These are phyloP conservation scores for Dendrolimus pini DNA, from an alignment of 2,888 invertebrate genomes.

Conservation along the genomic window DNA sequence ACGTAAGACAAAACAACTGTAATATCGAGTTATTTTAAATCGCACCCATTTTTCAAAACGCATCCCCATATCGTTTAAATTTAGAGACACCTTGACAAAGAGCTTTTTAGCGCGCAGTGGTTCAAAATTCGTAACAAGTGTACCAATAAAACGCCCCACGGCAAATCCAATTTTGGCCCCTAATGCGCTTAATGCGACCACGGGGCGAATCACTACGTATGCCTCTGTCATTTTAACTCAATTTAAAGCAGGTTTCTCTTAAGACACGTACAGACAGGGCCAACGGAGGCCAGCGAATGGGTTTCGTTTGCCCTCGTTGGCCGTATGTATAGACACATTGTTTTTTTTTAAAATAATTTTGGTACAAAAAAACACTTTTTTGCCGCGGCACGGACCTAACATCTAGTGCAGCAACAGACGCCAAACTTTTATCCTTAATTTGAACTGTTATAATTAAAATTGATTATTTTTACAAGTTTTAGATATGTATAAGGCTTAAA, in stretches of 20 bases:
- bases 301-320: too few species aligned
- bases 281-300: too few species aligned
- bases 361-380: too few species aligned
- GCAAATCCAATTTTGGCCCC: constrained; percentile 73
- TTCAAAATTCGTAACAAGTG: constrained; percentile 69
- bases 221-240: constrained; percentile 76
- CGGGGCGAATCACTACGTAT: constrained; percentile 73
- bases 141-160: constrained; percentile 69
- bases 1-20: background rate
- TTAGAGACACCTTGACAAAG: constrained; percentile 31
- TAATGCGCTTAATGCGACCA: constrained; percentile 72
- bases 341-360: too few species aligned
- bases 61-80: background rate
- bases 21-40: background rate
- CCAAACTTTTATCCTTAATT: too few species aligned
- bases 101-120: constrained; percentile 48
- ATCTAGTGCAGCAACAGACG: too few species aligned
- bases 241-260: constrained; percentile 49
- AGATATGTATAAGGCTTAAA: too few species aligned
- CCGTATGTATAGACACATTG: too few species aligned
- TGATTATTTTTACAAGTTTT: too few species aligned
- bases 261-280: too few species aligned
- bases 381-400: too few species aligned
- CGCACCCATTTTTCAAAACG: background rate
- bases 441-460: too few species aligned